Base-by-base conservation (phyloP, 1,140 invertebrate species). In the Lepidurus arcticus region DNA sequence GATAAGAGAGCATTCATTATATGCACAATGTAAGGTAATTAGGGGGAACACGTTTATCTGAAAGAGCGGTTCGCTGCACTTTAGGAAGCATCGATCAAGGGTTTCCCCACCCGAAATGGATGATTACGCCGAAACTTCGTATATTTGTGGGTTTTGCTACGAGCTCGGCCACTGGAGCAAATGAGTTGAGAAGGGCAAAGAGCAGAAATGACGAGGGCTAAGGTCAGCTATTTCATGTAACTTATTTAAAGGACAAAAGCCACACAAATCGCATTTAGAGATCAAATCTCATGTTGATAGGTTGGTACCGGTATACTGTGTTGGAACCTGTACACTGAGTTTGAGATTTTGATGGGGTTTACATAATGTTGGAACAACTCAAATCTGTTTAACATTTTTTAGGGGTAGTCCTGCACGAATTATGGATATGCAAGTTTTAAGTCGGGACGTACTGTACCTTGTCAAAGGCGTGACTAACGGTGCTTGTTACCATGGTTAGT, bases 201-300 rank as follows among this genome's bases (percentile, higher is more conserved):
- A 21, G 53, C 53, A 65, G 53, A 16, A 65, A 65, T 7, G 34
- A 21, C 16, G 53, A 21, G 16, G 21, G 16, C 53, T n/a, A 65
- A n/a, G 53, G 53, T 65, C 53, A 65, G 53, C 53, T 65, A 65
- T 65, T 65, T 65, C 21, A 21, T 65, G n/a, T 65, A 65, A 21
- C 21, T 65, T 65, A 65, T 65, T 65, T n/a, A 65, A 65, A 16
- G 53, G 8, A 13, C 53, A 13, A 16, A n/a, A 16, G 9, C 53
- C 13, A 1, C 6, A 13, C 7, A 65, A 9, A 21, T 65, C 34
- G 2, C 34, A 34, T 34, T 2, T 34, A 34, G 34, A 34, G 34
- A 34, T 34, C 34, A 34, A 34, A 34, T 34, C 34, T 34, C 34
- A 34, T 4, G 34, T 34, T 34, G 34, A 34, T 34, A 34, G 34